Evolutionary conservation across 2,797 vertebrate species (phyloP), one percentile per base, ranked within the genome.

Genomic region (Anguilla anguilla): DNA sequence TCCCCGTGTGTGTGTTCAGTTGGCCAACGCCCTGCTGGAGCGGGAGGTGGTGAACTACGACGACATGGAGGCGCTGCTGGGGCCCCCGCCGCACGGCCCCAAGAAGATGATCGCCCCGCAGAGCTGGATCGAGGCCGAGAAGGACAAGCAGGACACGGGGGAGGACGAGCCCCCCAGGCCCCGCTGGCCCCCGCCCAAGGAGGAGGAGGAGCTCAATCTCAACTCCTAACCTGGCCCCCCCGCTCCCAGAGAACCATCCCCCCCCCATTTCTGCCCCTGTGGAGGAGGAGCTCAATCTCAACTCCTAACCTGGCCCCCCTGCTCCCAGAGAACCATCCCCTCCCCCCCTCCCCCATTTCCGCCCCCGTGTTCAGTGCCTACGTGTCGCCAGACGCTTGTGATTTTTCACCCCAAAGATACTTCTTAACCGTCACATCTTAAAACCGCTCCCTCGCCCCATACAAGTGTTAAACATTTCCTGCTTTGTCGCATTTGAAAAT

Each of bases 1-100:
- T 51, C 51, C 51, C 51, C 4, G 51, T 51, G 51, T 51, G n/a
- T 83, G 59, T 57, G 61, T 85, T 88, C 87, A 99, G 99, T 93
- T 99, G 95, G 98, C 98, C 17, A 96, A 92, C 0, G 95, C 97
- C 0, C 96, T 99, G 85, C 92, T 99, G 90, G 98, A 99, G 91
- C 97, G 96, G 19, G 99, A 99, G 92, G 98, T 99, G 91, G 97
- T 99, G 86, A 99, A 98, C 94, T 99, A 99, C 0, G 96, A 97
- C 0, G 98, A 99, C 93, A 99, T 99, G 0, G 98, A 99, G 91
- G 97, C 96, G 2, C 93, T 99, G 92, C 96, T 99, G 1, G 99
- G 99, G 22, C 96, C 97, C 0, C 96, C 97, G 0, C 98, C 97
- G 0, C 93, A 98, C 0, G 98, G 99, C 3, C 97, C 98, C 17